A percentile compares a stretch with the other conserved stretches of the same genome.
Conservation (phyloP, 2,888 invertebrate species). For the Parthenolecanium corni region DNA sequence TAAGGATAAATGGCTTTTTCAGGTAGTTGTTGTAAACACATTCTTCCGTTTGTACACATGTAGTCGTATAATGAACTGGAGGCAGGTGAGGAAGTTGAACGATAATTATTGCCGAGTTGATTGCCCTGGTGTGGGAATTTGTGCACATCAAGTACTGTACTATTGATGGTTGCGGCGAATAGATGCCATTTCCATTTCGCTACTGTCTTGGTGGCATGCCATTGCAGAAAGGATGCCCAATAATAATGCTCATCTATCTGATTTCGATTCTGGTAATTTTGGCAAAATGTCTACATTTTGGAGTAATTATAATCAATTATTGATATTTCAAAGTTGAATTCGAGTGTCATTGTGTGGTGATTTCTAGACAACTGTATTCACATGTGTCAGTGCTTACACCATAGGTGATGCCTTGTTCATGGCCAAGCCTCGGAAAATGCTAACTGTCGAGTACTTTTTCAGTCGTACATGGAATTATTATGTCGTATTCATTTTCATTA, state of each 20-base stretch:
- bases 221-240: not conserved
- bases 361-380: not conserved
- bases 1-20: too few relatives aligned
- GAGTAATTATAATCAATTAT: not conserved
- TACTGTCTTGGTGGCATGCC: too few relatives aligned
- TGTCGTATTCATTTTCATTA: not conserved
- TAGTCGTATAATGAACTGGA: too few relatives aligned
- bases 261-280: not conserved
- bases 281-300: not conserved
- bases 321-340: too few relatives aligned
- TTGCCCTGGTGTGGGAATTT: too few relatives aligned
- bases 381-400: not conserved
- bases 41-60: too few relatives aligned
- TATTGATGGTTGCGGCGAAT: too few relatives aligned
- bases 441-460: not conserved
- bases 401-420: not conserved
- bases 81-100: too few relatives aligned
- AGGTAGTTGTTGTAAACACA: too few relatives aligned
- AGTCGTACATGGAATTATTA: not conserved
- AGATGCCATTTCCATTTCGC: too few relatives aligned
- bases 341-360: not conserved
- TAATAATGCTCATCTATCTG: not conserved
- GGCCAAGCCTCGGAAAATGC: not conserved
- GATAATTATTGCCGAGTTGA: too few relatives aligned
- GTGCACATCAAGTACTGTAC: too few relatives aligned